These are phyloP conservation scores for Nebria brevicollis DNA, from an alignment of 2,888 invertebrate genomes.

Conservation along the genomic window DNA sequence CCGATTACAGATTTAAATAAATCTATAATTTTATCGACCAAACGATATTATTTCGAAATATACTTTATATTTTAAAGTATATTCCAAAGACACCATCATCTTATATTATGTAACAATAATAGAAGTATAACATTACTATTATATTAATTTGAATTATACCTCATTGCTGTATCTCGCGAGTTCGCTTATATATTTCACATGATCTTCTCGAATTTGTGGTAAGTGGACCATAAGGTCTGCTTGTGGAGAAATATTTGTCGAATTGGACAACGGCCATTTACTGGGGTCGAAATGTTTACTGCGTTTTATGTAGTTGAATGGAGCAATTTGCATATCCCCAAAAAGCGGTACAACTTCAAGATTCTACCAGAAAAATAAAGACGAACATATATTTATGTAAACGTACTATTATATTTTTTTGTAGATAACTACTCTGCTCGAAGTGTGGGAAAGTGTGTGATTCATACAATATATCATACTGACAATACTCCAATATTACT, in stretches of 20 bases:
- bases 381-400: conserved; percentile 28
- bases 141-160: conserved; percentile 59
- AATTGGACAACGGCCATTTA: conserved; percentile 91
- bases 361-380: conserved; percentile 67
- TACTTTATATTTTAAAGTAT: no score
- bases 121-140: no score
- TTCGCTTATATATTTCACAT: conserved; percentile 96
- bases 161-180: conserved; percentile 90
- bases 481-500: no score
- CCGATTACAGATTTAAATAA: no score
- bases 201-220: conserved; percentile 94
- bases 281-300: conserved; percentile 93
- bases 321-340: conserved; percentile 99
- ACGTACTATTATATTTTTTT: no score
- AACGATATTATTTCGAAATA: no score
- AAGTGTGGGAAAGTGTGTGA: no score
- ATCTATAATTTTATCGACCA: no score
- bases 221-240: conserved; percentile 95
- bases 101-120: no score
- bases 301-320: conserved; percentile 95
- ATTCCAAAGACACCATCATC: no score
- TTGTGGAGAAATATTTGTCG: conserved; percentile 84
- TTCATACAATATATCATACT: no score
- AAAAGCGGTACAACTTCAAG: conserved; percentile 95
- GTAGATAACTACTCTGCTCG: no score